Evolutionary conservation across 2,797 vertebrate species (phyloP).

Genomic region (Limnodromus scolopaceus): DNA sequence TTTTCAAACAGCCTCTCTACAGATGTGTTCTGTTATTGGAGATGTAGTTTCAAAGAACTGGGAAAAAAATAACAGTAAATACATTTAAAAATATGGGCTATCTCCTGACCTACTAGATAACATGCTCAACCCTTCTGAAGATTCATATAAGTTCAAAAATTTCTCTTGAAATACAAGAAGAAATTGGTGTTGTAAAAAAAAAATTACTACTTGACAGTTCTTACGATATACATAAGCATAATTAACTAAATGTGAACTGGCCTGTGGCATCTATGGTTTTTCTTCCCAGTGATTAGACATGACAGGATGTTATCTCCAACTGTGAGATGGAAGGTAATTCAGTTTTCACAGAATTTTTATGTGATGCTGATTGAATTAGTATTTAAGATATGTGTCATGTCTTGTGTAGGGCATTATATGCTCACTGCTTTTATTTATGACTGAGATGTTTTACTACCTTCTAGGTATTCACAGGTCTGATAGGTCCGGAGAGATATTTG

Average conservation of each 20-base stretch:
- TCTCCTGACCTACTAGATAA: not conserved
- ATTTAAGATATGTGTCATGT: conserved; percentile 45
- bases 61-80: not conserved
- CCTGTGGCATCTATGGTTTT: conserved; percentile 42
- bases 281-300: conserved; percentile 62
- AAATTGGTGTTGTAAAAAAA: not conserved
- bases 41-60: not conserved
- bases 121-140: not conserved
- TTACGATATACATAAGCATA: conserved; percentile 52
- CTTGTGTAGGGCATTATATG: conserved; percentile 2
- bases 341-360: conserved; percentile 70
- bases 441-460: not conserved
- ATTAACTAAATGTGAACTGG: conserved; percentile 54
- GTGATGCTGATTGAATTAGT: conserved; percentile 66
- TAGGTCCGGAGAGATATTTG: not conserved
- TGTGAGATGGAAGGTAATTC: conserved; percentile 70
- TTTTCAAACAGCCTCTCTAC: not conserved
- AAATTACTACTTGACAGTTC: conserved; percentile 51
- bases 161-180: conserved; percentile 12
- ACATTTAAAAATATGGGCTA: not conserved
- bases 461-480: not conserved
- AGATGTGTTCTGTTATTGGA: not conserved
- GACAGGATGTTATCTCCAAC: conserved; percentile 70
- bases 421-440: conserved; percentile 13
- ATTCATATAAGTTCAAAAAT: not conserved